Evolutionary conservation across 2,113 vertebrate genomes (phyloP).

Genomic region (Romanogobio albipinnatus): DNA sequence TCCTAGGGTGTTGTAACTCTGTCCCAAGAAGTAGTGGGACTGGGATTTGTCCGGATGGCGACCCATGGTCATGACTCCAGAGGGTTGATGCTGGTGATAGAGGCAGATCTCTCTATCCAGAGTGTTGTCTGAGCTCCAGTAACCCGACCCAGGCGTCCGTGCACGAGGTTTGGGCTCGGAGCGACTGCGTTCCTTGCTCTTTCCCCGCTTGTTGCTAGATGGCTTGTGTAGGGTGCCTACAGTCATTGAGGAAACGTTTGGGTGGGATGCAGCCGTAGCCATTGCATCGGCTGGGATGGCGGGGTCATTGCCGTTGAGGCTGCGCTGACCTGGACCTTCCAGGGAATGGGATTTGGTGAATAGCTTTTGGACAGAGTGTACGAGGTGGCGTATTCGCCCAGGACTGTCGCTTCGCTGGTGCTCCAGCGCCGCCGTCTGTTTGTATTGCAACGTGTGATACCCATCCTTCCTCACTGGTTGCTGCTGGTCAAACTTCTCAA

Average conservation of each 20-base stretch:
- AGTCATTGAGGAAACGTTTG: slow-evolving; percentile 50
- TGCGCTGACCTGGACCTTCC: slow-evolving; percentile 74
- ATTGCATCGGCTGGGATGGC: slow-evolving; percentile 2
- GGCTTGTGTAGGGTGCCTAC: slow-evolving; percentile 67
- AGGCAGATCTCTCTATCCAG: slow-evolving; percentile 81
- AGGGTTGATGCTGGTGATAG: slow-evolving; percentile 79
- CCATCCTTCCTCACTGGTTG: slow-evolving; percentile 89
- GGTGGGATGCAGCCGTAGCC: slow-evolving; percentile 28
- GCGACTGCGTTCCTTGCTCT: slow-evolving; percentile 94
- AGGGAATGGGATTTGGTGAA: slow-evolving; percentile 88
- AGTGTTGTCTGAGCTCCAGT: slow-evolving; percentile 95
- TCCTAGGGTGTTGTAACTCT: slow-evolving; percentile 92
- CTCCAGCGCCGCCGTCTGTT: slow-evolving; percentile 83
- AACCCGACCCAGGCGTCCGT: slow-evolving; percentile 89
- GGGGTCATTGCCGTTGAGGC: slow-evolving; percentile 34
- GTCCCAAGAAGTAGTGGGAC: slow-evolving; percentile 91
- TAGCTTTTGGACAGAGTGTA: slow-evolving; percentile 95
- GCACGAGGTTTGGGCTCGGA: slow-evolving; percentile 87
- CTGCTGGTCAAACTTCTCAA: slow-evolving; percentile 94
- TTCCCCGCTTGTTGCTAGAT: slow-evolving; percentile 84
- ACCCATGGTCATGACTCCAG: slow-evolving; percentile 93
- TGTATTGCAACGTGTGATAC: slow-evolving; percentile 97
- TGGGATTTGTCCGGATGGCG: slow-evolving; percentile 86
- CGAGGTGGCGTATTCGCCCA: slow-evolving; percentile 92
- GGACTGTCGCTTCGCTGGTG: slow-evolving; percentile 93